Evolutionary conservation across 2,797 vertebrate species (phyloP).

Genomic region (Steatocranus sp.): DNA sequence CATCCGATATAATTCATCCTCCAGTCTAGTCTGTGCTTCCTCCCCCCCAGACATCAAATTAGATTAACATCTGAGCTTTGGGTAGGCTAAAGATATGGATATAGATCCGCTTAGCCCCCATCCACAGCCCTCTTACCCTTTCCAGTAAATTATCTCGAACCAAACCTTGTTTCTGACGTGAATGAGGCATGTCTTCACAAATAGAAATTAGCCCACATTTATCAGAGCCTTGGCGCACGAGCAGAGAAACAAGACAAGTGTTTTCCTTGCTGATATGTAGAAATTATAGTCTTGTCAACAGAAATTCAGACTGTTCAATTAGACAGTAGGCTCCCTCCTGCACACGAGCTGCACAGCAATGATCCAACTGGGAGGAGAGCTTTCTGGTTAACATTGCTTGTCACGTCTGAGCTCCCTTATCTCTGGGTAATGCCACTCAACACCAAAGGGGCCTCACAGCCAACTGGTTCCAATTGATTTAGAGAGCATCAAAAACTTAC

Average conservation of each 20-base stretch:
- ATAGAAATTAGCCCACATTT: constrained; percentile 10
- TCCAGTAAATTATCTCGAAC: constrained; percentile 6
- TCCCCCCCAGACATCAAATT: constrained; percentile 50
- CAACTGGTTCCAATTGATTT: constrained; percentile 57
- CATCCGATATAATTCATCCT: constrained; percentile 66
- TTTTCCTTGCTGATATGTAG: constrained; percentile 36
- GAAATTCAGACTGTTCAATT: constrained; percentile 52
- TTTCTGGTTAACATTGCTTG: constrained; percentile 57
- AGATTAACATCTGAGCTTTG: constrained; percentile 63
- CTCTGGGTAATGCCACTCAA: constrained; percentile 53
- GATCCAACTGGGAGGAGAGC: constrained; percentile 58
- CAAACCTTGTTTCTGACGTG: not conserved
- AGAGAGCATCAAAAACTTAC: constrained; percentile 21
- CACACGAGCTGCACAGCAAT: constrained; percentile 39
- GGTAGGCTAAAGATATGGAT: constrained; percentile 41
- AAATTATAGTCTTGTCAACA: constrained; percentile 51
- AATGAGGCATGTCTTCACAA: constrained; percentile 8
- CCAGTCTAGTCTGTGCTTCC: constrained; percentile 32
- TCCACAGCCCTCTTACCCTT: not conserved
- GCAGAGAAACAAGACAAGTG: constrained; percentile 13
- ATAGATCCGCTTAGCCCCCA: constrained; percentile 60
- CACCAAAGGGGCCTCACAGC: constrained; percentile 42
- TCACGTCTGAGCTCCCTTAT: constrained; percentile 59
- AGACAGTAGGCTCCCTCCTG: constrained; percentile 24
- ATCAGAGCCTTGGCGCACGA: not conserved